Evolutionary conservation across 2,113 vertebrate species (phyloP).

Genomic region (Pterophyllum scalare): DNA sequence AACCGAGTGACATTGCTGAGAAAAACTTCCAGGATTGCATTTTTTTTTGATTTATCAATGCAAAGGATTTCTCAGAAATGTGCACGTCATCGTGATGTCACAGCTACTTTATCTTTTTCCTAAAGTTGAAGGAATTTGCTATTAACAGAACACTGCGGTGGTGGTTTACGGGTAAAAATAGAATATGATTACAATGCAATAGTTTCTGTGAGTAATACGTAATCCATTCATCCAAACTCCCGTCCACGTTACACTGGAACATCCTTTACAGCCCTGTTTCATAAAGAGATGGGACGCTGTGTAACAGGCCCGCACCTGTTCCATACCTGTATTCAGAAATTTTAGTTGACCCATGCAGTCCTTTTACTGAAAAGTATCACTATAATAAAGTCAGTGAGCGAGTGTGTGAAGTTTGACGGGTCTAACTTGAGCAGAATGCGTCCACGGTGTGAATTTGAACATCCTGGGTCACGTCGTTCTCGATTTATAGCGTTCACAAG

Average conservation of each 20-base stretch:
- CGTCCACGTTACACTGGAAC: background rate
- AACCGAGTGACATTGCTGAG: background rate
- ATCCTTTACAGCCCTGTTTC: background rate
- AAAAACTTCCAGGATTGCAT: background rate
- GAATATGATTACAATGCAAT: background rate
- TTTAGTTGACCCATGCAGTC: no score
- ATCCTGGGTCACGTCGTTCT: no score
- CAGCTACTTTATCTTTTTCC: background rate
- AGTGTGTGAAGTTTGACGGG: no score
- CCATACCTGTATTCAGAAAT: no score
- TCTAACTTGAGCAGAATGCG: no score
- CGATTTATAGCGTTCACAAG: no score
- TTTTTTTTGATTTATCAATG: background rate
- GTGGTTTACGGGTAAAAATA: background rate
- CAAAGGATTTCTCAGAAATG: constrained; percentile 10
- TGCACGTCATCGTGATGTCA: background rate
- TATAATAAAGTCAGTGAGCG: no score
- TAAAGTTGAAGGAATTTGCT: background rate
- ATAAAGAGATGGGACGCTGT: background rate
- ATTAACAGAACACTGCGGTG: background rate
- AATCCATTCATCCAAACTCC: background rate
- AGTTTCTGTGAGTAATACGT: background rate
- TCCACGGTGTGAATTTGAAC: no score
- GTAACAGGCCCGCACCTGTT: background rate
- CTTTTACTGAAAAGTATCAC: no score